phyloP scores from a whole-genome alignment of 2,113 vertebrate genomes.

The Menura novaehollandiae region DNA sequence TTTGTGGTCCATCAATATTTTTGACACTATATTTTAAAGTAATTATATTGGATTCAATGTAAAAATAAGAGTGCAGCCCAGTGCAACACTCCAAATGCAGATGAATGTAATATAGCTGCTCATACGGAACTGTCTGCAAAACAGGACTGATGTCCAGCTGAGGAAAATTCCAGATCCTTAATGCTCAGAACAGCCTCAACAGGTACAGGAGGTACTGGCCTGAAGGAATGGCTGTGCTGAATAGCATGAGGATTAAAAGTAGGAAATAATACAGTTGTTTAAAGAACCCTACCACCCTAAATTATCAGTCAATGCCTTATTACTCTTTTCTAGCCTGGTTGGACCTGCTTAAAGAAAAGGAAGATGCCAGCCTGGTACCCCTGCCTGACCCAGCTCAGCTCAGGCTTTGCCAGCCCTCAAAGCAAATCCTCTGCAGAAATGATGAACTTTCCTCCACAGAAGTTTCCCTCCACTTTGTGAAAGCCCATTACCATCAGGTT shows the following conservation, averaged over 20 bases:
- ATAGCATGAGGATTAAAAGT: neutral
- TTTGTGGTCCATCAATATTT: neutral
- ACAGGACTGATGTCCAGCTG: neutral
- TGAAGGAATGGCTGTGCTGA: neutral
- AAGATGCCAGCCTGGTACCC: neutral
- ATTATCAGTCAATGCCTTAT: neutral
- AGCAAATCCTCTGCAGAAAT: neutral
- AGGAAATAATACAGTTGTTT: neutral
- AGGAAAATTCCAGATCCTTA: neutral
- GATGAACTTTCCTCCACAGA: neutral
- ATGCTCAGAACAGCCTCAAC: neutral
- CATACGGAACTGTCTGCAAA: neutral
- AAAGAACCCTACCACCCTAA: neutral
- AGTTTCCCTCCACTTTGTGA: neutral
- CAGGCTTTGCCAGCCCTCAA: neutral
- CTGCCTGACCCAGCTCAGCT: neutral
- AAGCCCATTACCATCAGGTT: neutral
- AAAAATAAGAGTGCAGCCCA: neutral
- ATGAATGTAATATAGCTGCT: neutral
- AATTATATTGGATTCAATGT: neutral
- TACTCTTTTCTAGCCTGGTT: neutral
- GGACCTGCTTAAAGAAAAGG: neutral
- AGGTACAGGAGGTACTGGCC: neutral
- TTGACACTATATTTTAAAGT: neutral
- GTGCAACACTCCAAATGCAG: neutral